Percentiles rank a stretch among this genome's conserved stretches.
phyloP scores from a whole-genome alignment of 2,113 vertebrate species.

The Brienomyrus longianalis region DNA sequence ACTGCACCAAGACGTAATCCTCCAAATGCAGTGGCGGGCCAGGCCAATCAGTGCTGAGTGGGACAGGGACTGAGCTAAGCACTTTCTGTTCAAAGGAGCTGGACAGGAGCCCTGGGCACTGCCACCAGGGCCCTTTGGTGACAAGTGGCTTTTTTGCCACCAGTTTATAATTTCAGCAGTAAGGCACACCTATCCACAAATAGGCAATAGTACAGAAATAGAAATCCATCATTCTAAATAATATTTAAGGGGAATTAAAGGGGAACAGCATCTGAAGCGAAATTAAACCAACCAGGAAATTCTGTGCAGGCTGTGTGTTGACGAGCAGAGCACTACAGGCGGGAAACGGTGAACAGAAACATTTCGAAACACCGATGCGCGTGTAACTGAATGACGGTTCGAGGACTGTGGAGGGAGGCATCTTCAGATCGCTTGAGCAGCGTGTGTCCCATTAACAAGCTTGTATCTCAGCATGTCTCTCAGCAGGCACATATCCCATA shows the following conservation, averaged over 20 bases:
- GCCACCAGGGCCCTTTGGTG: neutral
- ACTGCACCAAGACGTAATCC: conserved; percentile 54
- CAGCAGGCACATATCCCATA: too few species aligned
- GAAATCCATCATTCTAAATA: neutral
- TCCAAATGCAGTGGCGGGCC: conserved; percentile 47
- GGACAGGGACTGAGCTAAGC: conserved; percentile 34
- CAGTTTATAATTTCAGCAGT: neutral
- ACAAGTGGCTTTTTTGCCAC: neutral
- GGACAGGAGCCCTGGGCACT: neutral
- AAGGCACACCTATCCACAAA: neutral
- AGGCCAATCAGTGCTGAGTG: conserved; percentile 41
- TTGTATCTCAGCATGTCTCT: neutral
- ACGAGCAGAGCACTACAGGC: neutral
- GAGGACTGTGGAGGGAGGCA: neutral
- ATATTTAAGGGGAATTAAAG: neutral
- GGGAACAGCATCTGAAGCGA: neutral
- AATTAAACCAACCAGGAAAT: neutral
- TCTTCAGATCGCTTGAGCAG: neutral
- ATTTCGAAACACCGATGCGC: neutral
- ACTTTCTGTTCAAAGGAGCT: conserved; percentile 29
- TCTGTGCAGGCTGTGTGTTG: neutral
- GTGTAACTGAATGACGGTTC: neutral
- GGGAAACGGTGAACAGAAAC: neutral
- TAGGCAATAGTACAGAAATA: neutral
- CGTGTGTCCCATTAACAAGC: neutral